phyloP scores from a whole-genome alignment of 2,888 invertebrate genomes.

The Eustalomyia histrio region DNA sequence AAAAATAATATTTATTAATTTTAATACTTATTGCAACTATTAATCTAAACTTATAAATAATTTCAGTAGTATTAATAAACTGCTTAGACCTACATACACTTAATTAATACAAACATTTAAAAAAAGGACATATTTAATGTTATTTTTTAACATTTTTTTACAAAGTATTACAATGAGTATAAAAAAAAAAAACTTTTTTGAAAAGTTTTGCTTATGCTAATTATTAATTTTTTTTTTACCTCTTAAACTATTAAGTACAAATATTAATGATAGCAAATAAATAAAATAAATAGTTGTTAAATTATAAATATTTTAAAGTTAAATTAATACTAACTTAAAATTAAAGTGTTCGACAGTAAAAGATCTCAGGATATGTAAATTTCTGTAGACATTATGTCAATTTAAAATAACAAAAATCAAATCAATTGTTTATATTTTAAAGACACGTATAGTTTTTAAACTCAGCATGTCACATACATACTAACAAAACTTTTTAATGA shows the following conservation, averaged over 20 bases:
- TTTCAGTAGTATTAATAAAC: background rate
- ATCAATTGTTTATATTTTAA: no score
- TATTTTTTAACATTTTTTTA: background rate
- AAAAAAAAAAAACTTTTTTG: constrained; percentile 55
- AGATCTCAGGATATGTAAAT: no score
- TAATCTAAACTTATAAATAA: background rate
- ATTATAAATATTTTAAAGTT: constrained; percentile 59
- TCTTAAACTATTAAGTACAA: constrained; percentile 58
- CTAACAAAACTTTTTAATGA: no score
- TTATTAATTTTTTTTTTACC: constrained; percentile 54
- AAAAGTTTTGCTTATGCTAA: constrained; percentile 46
- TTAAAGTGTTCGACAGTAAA: background rate
- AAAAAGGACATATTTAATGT: background rate
- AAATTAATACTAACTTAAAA: constrained; percentile 48
- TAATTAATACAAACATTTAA: no score
- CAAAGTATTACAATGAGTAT: constrained; percentile 29
- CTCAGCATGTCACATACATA: no score
- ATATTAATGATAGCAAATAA: constrained; percentile 47
- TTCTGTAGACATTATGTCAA: no score
- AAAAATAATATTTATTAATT: background rate
- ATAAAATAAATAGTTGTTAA: constrained; percentile 60
- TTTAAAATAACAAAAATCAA: no score
- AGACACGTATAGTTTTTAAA: no score
- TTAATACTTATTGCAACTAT: background rate
- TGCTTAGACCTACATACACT: no score